phyloP scores from a whole-genome alignment of 2,888 invertebrate genomes.

The Spatulosminthurus flaviceps region DNA sequence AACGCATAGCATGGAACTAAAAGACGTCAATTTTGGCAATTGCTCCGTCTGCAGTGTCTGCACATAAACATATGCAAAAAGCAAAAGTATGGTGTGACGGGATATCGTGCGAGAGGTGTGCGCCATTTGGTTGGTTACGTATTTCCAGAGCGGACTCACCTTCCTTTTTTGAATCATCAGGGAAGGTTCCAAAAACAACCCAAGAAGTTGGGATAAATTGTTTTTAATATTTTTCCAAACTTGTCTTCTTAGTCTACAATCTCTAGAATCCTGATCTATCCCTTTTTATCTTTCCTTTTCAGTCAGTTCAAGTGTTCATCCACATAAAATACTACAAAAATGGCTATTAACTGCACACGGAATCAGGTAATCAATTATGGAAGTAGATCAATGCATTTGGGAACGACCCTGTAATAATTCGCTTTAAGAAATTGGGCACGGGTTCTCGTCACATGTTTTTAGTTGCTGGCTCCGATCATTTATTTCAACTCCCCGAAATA shows the following conservation, averaged over 20 bases:
- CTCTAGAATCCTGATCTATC: background rate
- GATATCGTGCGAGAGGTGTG: background rate
- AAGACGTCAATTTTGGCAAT: background rate
- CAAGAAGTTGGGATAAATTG: too few species aligned
- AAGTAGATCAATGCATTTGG: too few species aligned
- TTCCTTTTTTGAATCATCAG: background rate
- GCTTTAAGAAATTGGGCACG: too few species aligned
- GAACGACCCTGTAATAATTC: too few species aligned
- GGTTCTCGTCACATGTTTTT: too few species aligned
- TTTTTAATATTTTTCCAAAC: background rate
- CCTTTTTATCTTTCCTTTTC: background rate
- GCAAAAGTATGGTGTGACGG: too few species aligned
- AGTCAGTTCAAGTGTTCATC: too few species aligned
- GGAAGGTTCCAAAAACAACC: too few species aligned
- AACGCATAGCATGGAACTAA: background rate
- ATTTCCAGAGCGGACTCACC: background rate
- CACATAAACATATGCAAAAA: background rate
- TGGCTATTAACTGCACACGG: constrained; percentile 8
- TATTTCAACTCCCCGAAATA: too few species aligned
- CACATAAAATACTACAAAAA: background rate
- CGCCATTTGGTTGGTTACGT: background rate
- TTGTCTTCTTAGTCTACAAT: background rate
- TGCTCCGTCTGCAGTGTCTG: background rate
- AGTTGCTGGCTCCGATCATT: too few species aligned
- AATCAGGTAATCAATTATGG: background rate